Percentiles rank a stretch among this genome's conserved stretches.
These are phyloP conservation scores for Sphaeramia orbicularis DNA, from an alignment of 2,797 vertebrate genomes.

Conservation along the genomic window DNA sequence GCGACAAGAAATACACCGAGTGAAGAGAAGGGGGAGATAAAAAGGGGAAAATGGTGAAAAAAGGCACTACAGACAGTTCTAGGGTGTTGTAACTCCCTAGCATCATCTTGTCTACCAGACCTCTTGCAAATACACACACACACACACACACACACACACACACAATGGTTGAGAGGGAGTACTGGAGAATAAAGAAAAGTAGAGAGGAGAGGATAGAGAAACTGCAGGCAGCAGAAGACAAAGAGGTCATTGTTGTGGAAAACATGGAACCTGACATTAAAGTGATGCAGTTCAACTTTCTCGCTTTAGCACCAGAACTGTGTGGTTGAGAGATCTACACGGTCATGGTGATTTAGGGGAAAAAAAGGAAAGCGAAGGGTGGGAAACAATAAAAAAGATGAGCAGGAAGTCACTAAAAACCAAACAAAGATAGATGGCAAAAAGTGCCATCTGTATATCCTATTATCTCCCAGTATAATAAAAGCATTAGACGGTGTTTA, in stretches of 20 bases:
- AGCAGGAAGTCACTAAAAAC: constrained; percentile 14
- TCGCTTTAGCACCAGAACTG: constrained; percentile 49
- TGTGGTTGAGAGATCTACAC: constrained; percentile 34
- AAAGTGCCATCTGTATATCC: constrained; percentile 32
- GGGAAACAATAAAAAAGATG: background rate
- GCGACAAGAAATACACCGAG: constrained; percentile 39
- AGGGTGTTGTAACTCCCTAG: constrained; percentile 62
- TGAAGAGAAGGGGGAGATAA: constrained; percentile 10
- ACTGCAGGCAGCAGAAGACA: constrained; percentile 76
- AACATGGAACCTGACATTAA: constrained; percentile 79
- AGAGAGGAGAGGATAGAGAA: constrained; percentile 59
- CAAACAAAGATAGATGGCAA: constrained; percentile 21
- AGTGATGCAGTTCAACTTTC: constrained; percentile 72
- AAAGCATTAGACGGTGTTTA: constrained; percentile 46
- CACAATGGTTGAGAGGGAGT: constrained; percentile 32
- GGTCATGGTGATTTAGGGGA: background rate
- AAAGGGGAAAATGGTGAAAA: constrained; percentile 40
- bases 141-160: constrained; percentile 32
- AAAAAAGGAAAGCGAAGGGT: background rate
- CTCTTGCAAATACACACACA: constrained; percentile 7
- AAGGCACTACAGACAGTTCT: constrained; percentile 49
- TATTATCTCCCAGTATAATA: constrained; percentile 39
- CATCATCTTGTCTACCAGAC: constrained; percentile 51
- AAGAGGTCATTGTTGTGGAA: constrained; percentile 81
- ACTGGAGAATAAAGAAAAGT: constrained; percentile 40